Evolutionary conservation across 1,140 invertebrate species (phyloP).

Genomic region (Brachionus asplanchnoidis): DNA sequence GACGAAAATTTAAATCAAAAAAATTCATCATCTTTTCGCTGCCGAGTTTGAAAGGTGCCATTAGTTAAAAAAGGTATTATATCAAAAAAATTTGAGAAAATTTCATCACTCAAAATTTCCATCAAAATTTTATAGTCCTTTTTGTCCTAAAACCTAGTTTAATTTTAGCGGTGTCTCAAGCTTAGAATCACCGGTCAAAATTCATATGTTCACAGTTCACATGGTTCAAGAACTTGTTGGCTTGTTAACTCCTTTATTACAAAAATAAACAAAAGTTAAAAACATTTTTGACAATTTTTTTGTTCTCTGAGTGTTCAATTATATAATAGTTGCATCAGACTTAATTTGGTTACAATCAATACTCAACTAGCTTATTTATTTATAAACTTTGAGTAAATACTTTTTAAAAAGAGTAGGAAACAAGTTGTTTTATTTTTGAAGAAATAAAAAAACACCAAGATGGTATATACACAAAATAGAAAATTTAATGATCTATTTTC

Average conservation of each 20-base stretch:
- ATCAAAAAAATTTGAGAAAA: background rate
- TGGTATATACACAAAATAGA: background rate
- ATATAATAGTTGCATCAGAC: background rate
- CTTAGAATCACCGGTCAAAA: background rate
- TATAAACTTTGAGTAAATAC: background rate
- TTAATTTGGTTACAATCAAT: background rate
- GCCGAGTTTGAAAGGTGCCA: background rate
- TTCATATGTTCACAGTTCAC: background rate
- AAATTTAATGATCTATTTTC: background rate
- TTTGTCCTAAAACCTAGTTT: background rate
- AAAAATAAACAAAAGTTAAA: background rate
- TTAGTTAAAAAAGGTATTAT: background rate
- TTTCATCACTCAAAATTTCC: background rate
- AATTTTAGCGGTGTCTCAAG: background rate
- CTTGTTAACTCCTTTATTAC: background rate
- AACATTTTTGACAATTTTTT: background rate
- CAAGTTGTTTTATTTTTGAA: background rate
- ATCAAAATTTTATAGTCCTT: background rate
- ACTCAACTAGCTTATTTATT: background rate
- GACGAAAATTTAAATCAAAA: background rate
- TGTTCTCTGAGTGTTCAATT: background rate
- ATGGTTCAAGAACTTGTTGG: background rate
- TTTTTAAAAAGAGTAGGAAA: background rate
- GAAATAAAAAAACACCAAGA: background rate
- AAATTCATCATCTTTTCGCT: background rate